Conservation (phyloP, 2,797 vertebrate genomes). For the Sebastes elongatus region DNA sequence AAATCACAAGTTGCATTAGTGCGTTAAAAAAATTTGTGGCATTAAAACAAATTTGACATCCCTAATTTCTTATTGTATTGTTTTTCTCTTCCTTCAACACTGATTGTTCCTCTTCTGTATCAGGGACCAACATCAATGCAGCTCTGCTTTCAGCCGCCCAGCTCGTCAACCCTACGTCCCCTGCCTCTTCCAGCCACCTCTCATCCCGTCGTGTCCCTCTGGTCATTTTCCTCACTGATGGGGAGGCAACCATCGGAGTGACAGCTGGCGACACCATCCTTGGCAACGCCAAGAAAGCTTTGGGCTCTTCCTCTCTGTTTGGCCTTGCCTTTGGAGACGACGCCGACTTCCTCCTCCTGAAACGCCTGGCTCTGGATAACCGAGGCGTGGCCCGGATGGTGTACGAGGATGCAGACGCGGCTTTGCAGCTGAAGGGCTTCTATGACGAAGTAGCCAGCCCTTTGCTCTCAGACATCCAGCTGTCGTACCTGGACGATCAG, state of each 20-base stretch:
- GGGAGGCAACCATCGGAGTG: constrained; percentile 86
- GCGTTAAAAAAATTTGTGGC: rapidly evolving
- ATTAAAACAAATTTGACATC: no score
- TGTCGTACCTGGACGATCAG: constrained; percentile 84
- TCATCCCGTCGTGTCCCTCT: constrained; percentile 80
- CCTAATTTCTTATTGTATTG: neutral
- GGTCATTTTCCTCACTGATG: constrained; percentile 89
- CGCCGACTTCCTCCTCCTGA: constrained; percentile 85
- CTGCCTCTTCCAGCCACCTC: constrained; percentile 32
- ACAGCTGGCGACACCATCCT: constrained; percentile 83
- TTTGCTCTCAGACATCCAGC: constrained; percentile 85
- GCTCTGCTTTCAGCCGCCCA: constrained; percentile 87
- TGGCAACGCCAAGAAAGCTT: constrained; percentile 78
- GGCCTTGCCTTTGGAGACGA: constrained; percentile 89
- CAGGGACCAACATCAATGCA: constrained; percentile 90
- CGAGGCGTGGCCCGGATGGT: constrained; percentile 83
- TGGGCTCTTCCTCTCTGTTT: constrained; percentile 83
- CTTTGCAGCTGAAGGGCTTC: constrained; percentile 86
- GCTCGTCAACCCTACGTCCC: constrained; percentile 78
- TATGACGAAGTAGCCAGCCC: constrained; percentile 89
- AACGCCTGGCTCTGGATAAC: constrained; percentile 86
- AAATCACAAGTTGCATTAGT: rapidly evolving
- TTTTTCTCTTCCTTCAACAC: neutral
- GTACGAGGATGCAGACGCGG: constrained; percentile 86
- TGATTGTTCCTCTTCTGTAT: neutral